Evolutionary conservation across 1,140 invertebrate species (phyloP).

Genomic region (Scaptomyza hsui): DNA sequence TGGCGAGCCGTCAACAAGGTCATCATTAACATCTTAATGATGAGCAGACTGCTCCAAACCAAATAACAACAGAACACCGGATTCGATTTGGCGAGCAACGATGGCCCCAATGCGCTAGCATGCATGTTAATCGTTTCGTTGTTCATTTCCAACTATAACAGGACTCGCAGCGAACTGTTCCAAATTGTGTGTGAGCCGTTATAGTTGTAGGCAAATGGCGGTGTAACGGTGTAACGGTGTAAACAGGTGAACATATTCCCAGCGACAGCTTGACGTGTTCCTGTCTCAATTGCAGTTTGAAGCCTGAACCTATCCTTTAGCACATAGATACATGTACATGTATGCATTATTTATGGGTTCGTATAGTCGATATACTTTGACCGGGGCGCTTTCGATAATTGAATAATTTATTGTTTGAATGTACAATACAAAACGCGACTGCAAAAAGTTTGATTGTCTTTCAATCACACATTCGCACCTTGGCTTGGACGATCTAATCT

Average conservation of each 20-base stretch:
- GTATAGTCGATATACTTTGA: too few relatives aligned
- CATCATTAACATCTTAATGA: constrained; percentile 85
- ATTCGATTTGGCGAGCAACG: constrained; percentile 70
- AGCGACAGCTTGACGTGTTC: constrained; percentile 1
- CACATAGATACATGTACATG: not conserved
- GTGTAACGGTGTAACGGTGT: not conserved
- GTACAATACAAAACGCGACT: too few relatives aligned
- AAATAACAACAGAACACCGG: constrained; percentile 84
- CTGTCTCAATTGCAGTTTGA: not conserved
- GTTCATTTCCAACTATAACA: constrained; percentile 15
- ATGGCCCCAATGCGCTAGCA: not conserved
- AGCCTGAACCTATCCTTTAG: not conserved
- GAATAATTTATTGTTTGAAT: too few relatives aligned
- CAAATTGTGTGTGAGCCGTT: not conserved
- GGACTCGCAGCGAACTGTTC: not conserved
- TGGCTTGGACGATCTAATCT: too few relatives aligned
- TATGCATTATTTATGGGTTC: not conserved
- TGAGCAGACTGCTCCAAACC: constrained; percentile 84
- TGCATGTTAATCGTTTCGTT: constrained; percentile 28
- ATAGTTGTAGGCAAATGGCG: not conserved
- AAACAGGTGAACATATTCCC: constrained; percentile 15
- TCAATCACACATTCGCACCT: too few relatives aligned
- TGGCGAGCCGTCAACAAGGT: constrained; percentile 84
- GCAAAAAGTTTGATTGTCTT: too few relatives aligned
- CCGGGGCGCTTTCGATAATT: too few relatives aligned